A percentile compares a stretch with the other conserved stretches of the same genome.
These are phyloP conservation scores for Aethina tumida DNA, from an alignment of 1,140 invertebrate genomes.

Conservation along the genomic window DNA sequence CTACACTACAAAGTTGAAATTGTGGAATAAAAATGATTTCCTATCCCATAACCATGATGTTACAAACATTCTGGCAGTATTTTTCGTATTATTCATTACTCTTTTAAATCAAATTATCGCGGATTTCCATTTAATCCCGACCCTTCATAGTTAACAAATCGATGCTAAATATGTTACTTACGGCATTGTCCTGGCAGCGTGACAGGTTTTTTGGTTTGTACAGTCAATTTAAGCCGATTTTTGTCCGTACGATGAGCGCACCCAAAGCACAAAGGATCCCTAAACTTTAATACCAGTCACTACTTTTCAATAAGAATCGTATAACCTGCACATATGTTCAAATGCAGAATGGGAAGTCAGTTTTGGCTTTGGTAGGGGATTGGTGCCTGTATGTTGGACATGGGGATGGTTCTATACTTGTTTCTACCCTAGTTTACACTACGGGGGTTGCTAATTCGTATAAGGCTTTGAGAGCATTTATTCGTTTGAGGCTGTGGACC, in stretches of 20 bases:
- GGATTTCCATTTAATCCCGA: no score
- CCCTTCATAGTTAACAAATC: no score
- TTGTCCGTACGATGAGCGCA: slow-evolving; percentile 5
- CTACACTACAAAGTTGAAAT: no score
- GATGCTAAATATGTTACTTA: no score
- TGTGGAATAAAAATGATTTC: no score
- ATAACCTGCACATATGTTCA: slow-evolving; percentile 39
- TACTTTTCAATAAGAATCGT: slow-evolving; percentile 36
- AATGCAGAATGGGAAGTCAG: slow-evolving; percentile 25
- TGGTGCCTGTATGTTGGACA: neutral
- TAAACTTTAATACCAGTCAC: no score
- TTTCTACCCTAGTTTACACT: slow-evolving; percentile 18
- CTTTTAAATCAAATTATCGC: no score
- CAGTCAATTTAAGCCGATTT: slow-evolving; percentile 17
- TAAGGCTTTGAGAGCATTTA: slow-evolving; percentile 31
- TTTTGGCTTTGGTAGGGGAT: slow-evolving; percentile 13
- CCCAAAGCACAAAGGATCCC: no score
- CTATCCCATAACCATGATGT: no score
- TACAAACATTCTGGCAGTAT: no score
- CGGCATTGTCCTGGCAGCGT: no score
- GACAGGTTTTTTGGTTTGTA: slow-evolving; percentile 7
- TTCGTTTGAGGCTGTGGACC: slow-evolving; percentile 31
- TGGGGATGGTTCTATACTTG: slow-evolving; percentile 13
- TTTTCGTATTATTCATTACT: no score
- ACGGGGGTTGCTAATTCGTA: slow-evolving; percentile 31